Base-by-base conservation (phyloP, 2,113 vertebrate genomes). In the Cyprinodon variegatus region DNA sequence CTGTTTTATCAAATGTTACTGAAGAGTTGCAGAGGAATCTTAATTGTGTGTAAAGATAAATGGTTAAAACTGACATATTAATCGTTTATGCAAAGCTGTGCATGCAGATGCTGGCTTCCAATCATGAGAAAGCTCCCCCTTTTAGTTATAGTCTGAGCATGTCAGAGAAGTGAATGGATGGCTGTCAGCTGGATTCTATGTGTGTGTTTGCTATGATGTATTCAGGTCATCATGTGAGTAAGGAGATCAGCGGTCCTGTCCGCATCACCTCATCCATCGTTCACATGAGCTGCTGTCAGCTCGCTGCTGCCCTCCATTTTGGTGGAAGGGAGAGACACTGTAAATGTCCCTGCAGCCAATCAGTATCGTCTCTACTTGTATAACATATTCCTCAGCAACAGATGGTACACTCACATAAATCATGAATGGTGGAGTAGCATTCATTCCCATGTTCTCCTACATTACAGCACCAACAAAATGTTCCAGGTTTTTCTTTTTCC, bases 331-430 rank as follows among this genome's bases (percentile, higher is more conserved):
- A 17, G 68, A 45, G 76, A 85, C 76, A 81, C 70, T 81, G 77
- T 83, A 73, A 77, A 83, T 81, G 76, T 86, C 82, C 81, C 46
- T 79, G 76, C 68, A 88, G 83, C 76, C 76, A 76, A 13, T 83
- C 72, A 85, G 85, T 89, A 82, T 83, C 79, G 79, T 64, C 77
- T 78, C 81, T 86, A 76, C 79, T 87, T 88, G 85, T 82, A 87
- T 74, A 86, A 83, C 39, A 57, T 89, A 83, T 90, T 91, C 76
- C 83, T 79, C 83, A 81, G 83, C 82, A 90, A 87, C 91, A 93
- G 91, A 93, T 91, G 91, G 87, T 85, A 66, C 66, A 76, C 72
- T 88, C 87, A 81, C 81, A 92, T 92, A 90, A 92, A 93, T 91
- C 89, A 90, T 78, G 60, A 65, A 66, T 86, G 83, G 89, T 82